These are phyloP conservation scores for honey bee (Apis mellifera) DNA, from an alignment of 1,140 invertebrate genomes.

Conservation along the genomic window DNA sequence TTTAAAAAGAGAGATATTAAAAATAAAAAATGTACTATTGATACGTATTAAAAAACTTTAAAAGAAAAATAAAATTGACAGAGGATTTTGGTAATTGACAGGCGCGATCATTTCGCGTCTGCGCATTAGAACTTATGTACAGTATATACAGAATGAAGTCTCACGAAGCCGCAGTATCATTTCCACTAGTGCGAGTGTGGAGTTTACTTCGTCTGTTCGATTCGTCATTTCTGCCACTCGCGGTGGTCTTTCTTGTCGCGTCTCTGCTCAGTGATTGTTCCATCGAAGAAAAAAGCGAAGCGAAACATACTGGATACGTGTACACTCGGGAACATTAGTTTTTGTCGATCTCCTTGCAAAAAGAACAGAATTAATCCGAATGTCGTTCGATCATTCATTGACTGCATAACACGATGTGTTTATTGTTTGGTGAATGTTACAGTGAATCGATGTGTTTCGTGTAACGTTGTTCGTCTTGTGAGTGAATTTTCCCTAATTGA, in stretches of 20 bases:
- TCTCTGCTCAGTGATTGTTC: conserved; percentile 36
- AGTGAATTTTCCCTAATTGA: conserved; percentile 1
- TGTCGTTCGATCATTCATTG: conserved; percentile 23
- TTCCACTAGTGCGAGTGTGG: conserved; percentile 54
- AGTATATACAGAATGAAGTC: conserved; percentile 42
- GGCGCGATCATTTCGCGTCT: conserved; percentile 50
- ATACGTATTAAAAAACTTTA: neutral
- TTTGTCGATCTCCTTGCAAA: neutral
- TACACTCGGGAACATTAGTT: conserved; percentile 12
- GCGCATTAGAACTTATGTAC: conserved; percentile 58
- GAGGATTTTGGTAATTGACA: neutral
- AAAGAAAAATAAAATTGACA: neutral
- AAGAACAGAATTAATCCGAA: neutral
- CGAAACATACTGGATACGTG: neutral
- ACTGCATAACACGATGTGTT: conserved; percentile 22
- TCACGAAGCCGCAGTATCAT: conserved; percentile 69
- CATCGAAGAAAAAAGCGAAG: neutral
- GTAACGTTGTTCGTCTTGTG: neutral
- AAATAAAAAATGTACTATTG: neutral
- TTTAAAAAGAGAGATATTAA: neutral
- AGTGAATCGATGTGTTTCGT: conserved; percentile 29
- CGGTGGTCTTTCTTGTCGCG: conserved; percentile 30
- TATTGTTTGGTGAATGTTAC: conserved; percentile 36
- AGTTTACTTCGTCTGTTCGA: conserved; percentile 22
- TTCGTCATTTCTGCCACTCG: neutral